Percentiles rank a stretch among this genome's conserved stretches.
Evolutionary conservation across 2,113 vertebrate species (phyloP).

Genomic region (Mus musculus): GRCm39 chr8:50711501-50712000

Average conservation of each 20-base stretch:
- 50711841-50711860: background rate
- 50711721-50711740: background rate
- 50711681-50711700: background rate
- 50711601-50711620: background rate
- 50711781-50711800: background rate
- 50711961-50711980: background rate
- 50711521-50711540: background rate
- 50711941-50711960: background rate
- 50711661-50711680: background rate
- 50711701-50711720: background rate
- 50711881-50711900: background rate
- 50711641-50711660: background rate
- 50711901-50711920: background rate
- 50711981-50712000: too few relatives aligned
- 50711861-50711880: accelerated
- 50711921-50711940: background rate
- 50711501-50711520: background rate
- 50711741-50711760: accelerated
- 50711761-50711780: background rate
- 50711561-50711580: background rate
- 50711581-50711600: background rate
- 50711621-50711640: background rate
- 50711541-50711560: background rate
- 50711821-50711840: background rate
- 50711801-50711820: background rate